Conservation (phyloP, 2,888 invertebrate species). For the Cosmopolites sordidus region DNA sequence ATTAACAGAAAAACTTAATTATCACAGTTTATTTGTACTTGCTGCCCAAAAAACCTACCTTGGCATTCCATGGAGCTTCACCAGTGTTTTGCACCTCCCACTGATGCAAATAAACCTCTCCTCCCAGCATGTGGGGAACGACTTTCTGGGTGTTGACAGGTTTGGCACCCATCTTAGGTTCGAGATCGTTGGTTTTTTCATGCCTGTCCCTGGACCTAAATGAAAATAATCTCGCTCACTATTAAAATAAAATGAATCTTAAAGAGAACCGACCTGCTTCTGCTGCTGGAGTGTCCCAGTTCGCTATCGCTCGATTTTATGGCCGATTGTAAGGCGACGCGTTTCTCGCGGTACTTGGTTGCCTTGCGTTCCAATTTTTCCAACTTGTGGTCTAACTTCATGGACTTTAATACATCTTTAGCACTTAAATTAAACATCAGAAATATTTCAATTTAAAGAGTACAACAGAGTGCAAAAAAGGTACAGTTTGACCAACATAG, state of each 20-base stretch:
- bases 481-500: too few species aligned
- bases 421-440: too few species aligned
- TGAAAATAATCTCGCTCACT: too few species aligned
- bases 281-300: constrained; percentile 29
- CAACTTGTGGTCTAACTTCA: constrained; percentile 43
- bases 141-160: constrained; percentile 27
- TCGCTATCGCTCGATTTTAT: constrained; percentile 31
- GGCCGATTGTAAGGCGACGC: constrained; percentile 35
- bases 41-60: too few species aligned
- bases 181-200: constrained; percentile 4
- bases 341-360: constrained; percentile 46
- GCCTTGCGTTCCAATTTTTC: constrained; percentile 48
- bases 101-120: constrained; percentile 43
- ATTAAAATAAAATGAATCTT: too few species aligned
- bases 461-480: too few species aligned
- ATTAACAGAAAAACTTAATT: too few species aligned
- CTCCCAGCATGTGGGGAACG: constrained; percentile 40
- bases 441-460: too few species aligned
- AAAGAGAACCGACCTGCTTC: constrained; percentile 27
- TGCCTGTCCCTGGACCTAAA: constrained; percentile 6
- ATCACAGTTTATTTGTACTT: too few species aligned
- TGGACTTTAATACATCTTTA: constrained; percentile 31
- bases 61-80: constrained; percentile 41
- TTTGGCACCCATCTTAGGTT: constrained; percentile 31
- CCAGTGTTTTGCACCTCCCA: constrained; percentile 48